Evolutionary conservation across 2,888 invertebrate species (phyloP), one percentile per base, ranked within the genome.

Genomic region (Limenitis arthemis): DNA sequence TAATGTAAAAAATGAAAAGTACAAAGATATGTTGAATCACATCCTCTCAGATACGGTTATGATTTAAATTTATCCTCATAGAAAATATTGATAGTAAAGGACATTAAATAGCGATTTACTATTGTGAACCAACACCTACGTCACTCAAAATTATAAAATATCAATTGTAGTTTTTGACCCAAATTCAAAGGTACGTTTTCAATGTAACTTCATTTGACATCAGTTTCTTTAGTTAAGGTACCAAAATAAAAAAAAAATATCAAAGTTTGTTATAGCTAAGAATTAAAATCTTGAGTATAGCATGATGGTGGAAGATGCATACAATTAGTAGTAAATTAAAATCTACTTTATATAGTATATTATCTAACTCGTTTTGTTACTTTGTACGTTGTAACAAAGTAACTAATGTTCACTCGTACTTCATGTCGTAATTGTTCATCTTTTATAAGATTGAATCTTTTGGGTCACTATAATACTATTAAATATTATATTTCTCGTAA

Each of bases 401-500:
- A 64, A 61, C 12, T 37, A 28, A 43, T 31, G 44, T 43, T 40
- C 38, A 8, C 8, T 37, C 37, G 9, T 44, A 38, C 11, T 60
- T 66, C 37, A 38, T 5, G 20, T 44, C 62, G 64, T 38, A 52
- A 41, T 40, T 44, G 47, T 49, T 49, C 34, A 50, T 47, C 36
- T 49, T 49, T 47, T 49, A 44, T 43, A 29, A n/a, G 8, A 31
- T 44, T 40, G 30, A 47, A 49, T 55, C 59, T 80, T 84, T 62
- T 62, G 64, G 78, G 77, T 79, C 77, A 79, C 78, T 73, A 82
- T 80, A 84, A 85, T 80, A 73, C 77, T 68, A 66, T 62, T 66
- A 72, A 79, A 86, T 86, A 86, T 86, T 79, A 85, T 84, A 83
- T 86, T 86, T 74, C 86, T 76, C 75, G 83, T 76, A 86, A 86